Percentiles rank a stretch among this genome's conserved stretches.
Evolutionary conservation across 2,888 invertebrate species (phyloP).

Genomic region (Automeris io): DNA sequence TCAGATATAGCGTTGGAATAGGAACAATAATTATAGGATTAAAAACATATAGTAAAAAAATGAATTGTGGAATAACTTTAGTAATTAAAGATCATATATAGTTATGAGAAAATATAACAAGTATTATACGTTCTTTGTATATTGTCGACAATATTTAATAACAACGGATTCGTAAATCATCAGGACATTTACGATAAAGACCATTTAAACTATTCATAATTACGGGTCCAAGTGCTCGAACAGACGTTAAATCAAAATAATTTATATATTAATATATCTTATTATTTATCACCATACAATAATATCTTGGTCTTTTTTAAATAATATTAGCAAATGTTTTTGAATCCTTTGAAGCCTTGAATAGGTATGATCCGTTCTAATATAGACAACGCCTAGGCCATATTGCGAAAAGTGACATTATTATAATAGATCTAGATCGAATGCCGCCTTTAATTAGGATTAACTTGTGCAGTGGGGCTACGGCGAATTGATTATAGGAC

Average conservation of each 20-base stretch:
- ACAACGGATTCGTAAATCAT: slow-evolving; percentile 42
- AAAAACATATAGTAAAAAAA: too few species aligned
- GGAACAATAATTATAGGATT: too few species aligned
- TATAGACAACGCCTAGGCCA: too few species aligned
- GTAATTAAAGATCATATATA: too few species aligned
- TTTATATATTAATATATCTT: slow-evolving; percentile 44
- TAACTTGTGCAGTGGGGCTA: too few species aligned
- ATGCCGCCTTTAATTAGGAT: too few species aligned
- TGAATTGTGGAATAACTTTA: too few species aligned
- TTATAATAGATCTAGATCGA: too few species aligned
- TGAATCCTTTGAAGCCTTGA: neutral
- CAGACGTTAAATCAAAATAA: slow-evolving; percentile 48
- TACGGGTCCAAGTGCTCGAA: slow-evolving; percentile 35
- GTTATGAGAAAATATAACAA: too few species aligned
- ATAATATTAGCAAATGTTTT: slow-evolving; percentile 2
- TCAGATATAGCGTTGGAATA: too few species aligned
- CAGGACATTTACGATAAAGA: slow-evolving; percentile 49
- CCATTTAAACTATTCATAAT: slow-evolving; percentile 63
- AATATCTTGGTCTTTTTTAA: slow-evolving; percentile 25
- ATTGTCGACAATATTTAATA: slow-evolving; percentile 27
- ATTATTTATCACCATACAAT: slow-evolving; percentile 33
- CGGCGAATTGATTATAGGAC: too few species aligned
- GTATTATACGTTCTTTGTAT: slow-evolving; percentile 3
- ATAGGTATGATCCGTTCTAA: neutral
- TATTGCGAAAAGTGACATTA: too few species aligned